Percentiles rank a stretch among this genome's conserved stretches.
phyloP scores from a whole-genome alignment of 2,888 invertebrate species.

The Pediacus dermestoides region DNA sequence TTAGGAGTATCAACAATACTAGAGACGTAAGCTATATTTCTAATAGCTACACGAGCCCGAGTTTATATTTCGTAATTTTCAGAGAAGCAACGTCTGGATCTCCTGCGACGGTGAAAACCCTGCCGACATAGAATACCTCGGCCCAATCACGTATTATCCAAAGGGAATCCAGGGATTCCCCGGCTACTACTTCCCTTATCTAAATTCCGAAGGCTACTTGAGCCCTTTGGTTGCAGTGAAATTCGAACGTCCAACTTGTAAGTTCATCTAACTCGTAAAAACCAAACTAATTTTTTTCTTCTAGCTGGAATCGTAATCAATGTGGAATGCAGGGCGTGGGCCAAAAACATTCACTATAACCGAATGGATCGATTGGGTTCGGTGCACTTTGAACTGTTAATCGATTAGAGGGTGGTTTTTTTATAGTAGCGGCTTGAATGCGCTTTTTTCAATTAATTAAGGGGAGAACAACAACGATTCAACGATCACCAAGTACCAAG shows the following conservation, averaged over 20 bases:
- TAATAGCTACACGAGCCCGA: no score
- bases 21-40: constrained; percentile 48
- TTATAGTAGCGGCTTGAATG: no score
- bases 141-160: constrained; percentile 77
- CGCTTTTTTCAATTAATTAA: no score
- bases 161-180: constrained; percentile 70
- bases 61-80: constrained; percentile 30
- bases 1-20: constrained; percentile 49
- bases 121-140: constrained; percentile 87
- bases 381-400: constrained; percentile 65
- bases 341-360: constrained; percentile 75
- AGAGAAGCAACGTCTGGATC: constrained; percentile 85
- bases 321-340: constrained; percentile 86
- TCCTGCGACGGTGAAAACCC: constrained; percentile 93
- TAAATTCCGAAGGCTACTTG: constrained; percentile 81
- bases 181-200: constrained; percentile 85
- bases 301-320: constrained; percentile 62
- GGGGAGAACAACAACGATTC: no score
- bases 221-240: constrained; percentile 86
- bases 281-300: no score
- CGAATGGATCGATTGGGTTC: constrained; percentile 60
- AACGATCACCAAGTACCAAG: no score
- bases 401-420: no score
- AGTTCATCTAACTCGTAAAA: constrained; percentile 50
- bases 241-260: constrained; percentile 77